Evolutionary conservation across 2,888 invertebrate genomes (phyloP).

Genomic region (Brachypterus glaber): DNA sequence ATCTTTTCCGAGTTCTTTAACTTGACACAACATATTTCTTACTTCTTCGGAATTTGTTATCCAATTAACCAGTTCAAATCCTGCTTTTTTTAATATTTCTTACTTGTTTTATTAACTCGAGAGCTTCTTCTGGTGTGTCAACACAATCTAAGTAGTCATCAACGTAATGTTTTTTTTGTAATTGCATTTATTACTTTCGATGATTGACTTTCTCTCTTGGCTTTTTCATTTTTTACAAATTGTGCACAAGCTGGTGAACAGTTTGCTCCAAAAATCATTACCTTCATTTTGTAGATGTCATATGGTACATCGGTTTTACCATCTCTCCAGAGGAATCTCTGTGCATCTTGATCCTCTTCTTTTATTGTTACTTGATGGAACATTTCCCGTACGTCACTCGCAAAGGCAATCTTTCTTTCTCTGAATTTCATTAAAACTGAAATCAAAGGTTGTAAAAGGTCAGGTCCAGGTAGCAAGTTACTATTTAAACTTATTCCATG

Average conservation of each 20-base stretch:
- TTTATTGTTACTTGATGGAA: slow-evolving; percentile 20
- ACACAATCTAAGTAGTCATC: slow-evolving; percentile 18
- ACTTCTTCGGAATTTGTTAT: slow-evolving; percentile 19
- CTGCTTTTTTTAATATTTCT: slow-evolving; percentile 11
- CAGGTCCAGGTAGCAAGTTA: slow-evolving; percentile 7
- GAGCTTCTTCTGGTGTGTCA: slow-evolving; percentile 18
- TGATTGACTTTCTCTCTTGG: not conserved
- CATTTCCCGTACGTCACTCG: slow-evolving; percentile 7
- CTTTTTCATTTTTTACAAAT: slow-evolving; percentile 17
- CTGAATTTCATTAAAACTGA: slow-evolving; percentile 5
- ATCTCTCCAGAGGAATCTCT: slow-evolving; percentile 14
- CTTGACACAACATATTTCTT: slow-evolving; percentile 2
- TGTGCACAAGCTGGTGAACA: slow-evolving; percentile 22
- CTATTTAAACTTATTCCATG: slow-evolving; percentile 7
- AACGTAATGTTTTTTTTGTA: slow-evolving; percentile 19
- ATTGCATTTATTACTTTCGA: slow-evolving; percentile 7
- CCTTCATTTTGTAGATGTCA: slow-evolving; percentile 19
- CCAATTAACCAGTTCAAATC: slow-evolving; percentile 22
- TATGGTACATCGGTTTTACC: slow-evolving; percentile 5
- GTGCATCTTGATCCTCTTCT: slow-evolving; percentile 20
- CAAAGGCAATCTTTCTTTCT: slow-evolving; percentile 8
- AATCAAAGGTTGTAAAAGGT: slow-evolving; percentile 5
- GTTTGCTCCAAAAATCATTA: slow-evolving; percentile 24
- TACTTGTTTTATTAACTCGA: slow-evolving; percentile 6
- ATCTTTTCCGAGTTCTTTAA: not conserved